phyloP scores from a whole-genome alignment of 2,113 vertebrate species.

The Aptenodytes forsteri region DNA sequence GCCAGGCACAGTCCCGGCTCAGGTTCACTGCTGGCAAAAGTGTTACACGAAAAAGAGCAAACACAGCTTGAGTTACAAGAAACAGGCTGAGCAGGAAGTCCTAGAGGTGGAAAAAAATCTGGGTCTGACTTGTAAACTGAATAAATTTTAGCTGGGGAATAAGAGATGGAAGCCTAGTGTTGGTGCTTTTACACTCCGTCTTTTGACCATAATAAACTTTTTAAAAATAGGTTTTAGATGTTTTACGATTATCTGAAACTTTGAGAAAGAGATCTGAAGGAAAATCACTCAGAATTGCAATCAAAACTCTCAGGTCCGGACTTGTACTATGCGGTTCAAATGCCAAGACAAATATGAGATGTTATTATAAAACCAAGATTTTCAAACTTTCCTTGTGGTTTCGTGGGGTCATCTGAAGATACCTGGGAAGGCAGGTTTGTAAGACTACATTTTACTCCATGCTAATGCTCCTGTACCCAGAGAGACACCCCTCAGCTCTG shows the following conservation, averaged over 20 bases:
- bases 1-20: neutral
- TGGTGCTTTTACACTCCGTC: neutral
- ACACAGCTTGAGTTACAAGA: neutral
- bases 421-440: neutral
- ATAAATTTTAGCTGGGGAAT: neutral
- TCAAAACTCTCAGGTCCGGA: neutral
- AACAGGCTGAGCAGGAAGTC: neutral
- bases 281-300: neutral
- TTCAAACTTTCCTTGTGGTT: neutral
- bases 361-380: neutral
- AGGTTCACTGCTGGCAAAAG: neutral
- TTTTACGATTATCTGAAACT: neutral
- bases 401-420: neutral
- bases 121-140: neutral
- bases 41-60: neutral
- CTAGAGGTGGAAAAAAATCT: neutral
- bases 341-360: neutral
- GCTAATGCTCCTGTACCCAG: neutral
- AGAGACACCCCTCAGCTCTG: neutral
- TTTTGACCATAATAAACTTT: neutral
- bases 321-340: neutral
- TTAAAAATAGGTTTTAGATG: neutral
- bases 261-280: neutral
- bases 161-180: neutral
- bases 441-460: no score